These are phyloP conservation scores for Poecile atricapillus DNA, from an alignment of 2,113 vertebrate genomes.

Conservation along the genomic window DNA sequence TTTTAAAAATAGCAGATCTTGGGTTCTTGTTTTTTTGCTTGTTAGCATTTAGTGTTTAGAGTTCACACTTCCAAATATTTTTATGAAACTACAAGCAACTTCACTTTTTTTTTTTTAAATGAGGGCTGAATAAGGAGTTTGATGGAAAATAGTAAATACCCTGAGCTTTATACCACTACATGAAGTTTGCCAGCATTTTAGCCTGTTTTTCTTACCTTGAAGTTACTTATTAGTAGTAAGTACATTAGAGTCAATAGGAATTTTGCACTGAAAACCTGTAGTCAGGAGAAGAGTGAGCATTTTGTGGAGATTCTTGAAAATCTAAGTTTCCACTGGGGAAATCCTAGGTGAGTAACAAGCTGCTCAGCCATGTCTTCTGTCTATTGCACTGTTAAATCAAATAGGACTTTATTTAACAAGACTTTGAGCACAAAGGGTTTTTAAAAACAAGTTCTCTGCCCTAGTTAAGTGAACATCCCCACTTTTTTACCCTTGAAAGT, in stretches of 20 bases:
- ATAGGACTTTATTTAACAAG: not conserved
- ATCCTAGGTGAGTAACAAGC: not conserved
- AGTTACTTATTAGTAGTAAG: not conserved
- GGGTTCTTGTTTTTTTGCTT: not conserved
- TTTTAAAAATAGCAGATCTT: not conserved
- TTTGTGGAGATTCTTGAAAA: not conserved
- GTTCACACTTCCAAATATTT: not conserved
- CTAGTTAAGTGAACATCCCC: not conserved
- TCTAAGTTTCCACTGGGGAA: not conserved
- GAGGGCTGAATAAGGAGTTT: not conserved
- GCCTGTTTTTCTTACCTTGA: not conserved
- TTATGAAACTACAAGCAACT: not conserved
- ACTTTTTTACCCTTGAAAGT: not conserved
- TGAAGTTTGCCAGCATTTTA: not conserved
- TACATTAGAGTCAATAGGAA: not conserved
- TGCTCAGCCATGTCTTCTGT: not conserved
- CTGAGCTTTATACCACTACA: not conserved
- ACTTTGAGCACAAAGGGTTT: not conserved
- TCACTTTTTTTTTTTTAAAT: not conserved
- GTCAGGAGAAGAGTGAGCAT: not conserved
- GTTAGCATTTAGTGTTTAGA: not conserved
- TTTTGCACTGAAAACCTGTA: not conserved
- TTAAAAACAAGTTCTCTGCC: not conserved
- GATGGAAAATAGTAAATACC: not conserved
- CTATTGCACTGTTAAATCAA: not conserved